Base-by-base conservation (phyloP, 2,888 invertebrate species). In the Polyommatus iphigenia region DNA sequence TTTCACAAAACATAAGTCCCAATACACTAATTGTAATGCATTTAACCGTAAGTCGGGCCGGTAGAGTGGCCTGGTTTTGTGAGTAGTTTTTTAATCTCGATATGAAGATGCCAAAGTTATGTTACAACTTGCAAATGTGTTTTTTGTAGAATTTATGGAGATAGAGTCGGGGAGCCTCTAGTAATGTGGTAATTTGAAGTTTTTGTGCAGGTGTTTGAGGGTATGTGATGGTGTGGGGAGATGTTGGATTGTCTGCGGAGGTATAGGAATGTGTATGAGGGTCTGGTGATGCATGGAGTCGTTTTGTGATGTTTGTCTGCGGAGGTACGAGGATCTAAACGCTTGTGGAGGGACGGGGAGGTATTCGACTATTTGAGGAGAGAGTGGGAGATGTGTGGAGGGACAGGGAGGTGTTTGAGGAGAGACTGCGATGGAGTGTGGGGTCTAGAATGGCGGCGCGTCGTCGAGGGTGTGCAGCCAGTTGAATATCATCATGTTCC, bases 401-500 rank as follows among this genome's bases (percentile, higher is more conserved):
- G 29, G 36, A 15, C 15, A 15, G 29, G 24, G 29, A 71, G 71
- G 71, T 32, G 13, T 71, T 20, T 71, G 71, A 5, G 54, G 59
- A 1, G 59, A 8, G 8, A 5, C n/a, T 20, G 20, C 13, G 15
- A 18, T 8, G 13, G 20, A 6, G 29, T 2, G 29, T 0, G 0
- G 3, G 24, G 24, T 81, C 84, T 91, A 92, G 83, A 92, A 91
- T 3, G 93, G 92, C 6, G 95, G 95, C 0, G 95, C 95, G 82
- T 98, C 97, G 86, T 98, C 97, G 29, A 98, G 94, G 1, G 97
- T 97, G 87, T 98, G 98, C 1, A 98, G 95, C 98, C 98, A 98
- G 90, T 98, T 98, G 92, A 98, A 98, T 79, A 98, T 98, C 97
- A 98, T 98, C 96, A 98, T 97, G 89, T 98, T 98, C n/a, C 98